phyloP scores from a whole-genome alignment of 2,888 invertebrate species.

The Hypsopygia costalis region DNA sequence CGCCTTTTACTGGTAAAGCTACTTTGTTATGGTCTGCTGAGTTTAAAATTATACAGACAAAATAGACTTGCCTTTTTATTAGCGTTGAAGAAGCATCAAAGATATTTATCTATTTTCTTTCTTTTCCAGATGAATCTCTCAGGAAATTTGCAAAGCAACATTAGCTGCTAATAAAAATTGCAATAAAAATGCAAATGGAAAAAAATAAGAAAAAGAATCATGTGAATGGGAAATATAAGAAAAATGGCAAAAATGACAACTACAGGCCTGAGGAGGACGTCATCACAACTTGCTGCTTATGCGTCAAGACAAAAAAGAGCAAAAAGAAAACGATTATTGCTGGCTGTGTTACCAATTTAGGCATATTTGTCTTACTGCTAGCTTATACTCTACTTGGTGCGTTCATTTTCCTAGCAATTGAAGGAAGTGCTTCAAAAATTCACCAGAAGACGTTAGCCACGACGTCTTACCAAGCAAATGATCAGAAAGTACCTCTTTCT shows the following conservation, averaged over 20 bases:
- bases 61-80: constrained; percentile 22
- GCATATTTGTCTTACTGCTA: constrained; percentile 89
- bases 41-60: constrained; percentile 35
- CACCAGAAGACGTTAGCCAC: constrained; percentile 74
- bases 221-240: constrained; percentile 69
- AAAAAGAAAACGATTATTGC: constrained; percentile 77
- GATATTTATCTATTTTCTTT: constrained; percentile 21
- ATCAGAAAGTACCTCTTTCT: constrained; percentile 52
- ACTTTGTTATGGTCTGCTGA: constrained; percentile 42
- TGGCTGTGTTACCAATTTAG: constrained; percentile 88
- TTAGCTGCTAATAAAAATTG: constrained; percentile 9
- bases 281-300: constrained; percentile 69
- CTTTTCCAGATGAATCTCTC: constrained; percentile 36
- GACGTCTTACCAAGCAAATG: constrained; percentile 67
- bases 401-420: constrained; percentile 91
- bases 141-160: constrained; percentile 13
- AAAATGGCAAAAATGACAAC: constrained; percentile 59
- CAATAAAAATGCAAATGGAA: constrained; percentile 54
- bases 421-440: constrained; percentile 82
- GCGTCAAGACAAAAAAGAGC: constrained; percentile 70
- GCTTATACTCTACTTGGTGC: constrained; percentile 88
- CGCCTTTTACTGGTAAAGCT: constrained; percentile 52
- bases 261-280: constrained; percentile 60
- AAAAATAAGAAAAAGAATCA: constrained; percentile 70
- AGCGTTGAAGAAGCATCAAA: constrained; percentile 20